Evolutionary conservation across 2,888 invertebrate genomes (phyloP), one percentile per base, ranked within the genome.

Genomic region (Cerceris rybyensis): DNA sequence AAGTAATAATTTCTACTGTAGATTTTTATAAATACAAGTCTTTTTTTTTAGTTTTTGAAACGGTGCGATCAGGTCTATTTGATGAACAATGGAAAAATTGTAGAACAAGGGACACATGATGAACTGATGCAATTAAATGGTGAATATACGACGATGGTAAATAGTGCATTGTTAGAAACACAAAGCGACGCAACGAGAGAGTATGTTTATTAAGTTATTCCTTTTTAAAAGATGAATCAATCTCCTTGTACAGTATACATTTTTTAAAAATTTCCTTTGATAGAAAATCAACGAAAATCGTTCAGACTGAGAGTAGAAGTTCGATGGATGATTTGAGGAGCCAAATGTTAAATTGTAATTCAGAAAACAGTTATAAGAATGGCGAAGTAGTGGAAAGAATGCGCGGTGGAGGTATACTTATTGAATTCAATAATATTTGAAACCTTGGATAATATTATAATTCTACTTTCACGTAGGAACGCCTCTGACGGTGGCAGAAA

Each of bases 51-150:
- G 94, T 94, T 94, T 90, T 88, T 95, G 70, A 92, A 92, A 71
- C 92, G 93, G 64, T 95, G 95, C 89, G 94, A 95, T 90, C 92
- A 93, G 73, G 93, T 95, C 46, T 90, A 94, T 49, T 93, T 94
- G 76, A 92, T 95, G 92, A 93, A 93, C 67, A 93, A 93, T 59
- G 95, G 95, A 0, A 88, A 90, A 72, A 93, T 95, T 39, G 90
- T 92, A 4, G 94, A 94, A 80, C 90, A 93, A 71, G 95, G 95
- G 9, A 92, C 93, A 41, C 95, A 95, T 82, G 88, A 92, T 2
- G 90, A 93, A 57, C 90, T 95, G 39, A 91, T 94, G 90, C 86
- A 89, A 17, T 78, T 88, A 9, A 88, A 89, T 52, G 87, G 81
- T 46, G 92, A 93, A 68, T 93, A 92, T 63, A 88, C 91, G 6